phyloP scores from a whole-genome alignment of 2,797 vertebrate genomes.

The Darevskia nairensis region DNA sequence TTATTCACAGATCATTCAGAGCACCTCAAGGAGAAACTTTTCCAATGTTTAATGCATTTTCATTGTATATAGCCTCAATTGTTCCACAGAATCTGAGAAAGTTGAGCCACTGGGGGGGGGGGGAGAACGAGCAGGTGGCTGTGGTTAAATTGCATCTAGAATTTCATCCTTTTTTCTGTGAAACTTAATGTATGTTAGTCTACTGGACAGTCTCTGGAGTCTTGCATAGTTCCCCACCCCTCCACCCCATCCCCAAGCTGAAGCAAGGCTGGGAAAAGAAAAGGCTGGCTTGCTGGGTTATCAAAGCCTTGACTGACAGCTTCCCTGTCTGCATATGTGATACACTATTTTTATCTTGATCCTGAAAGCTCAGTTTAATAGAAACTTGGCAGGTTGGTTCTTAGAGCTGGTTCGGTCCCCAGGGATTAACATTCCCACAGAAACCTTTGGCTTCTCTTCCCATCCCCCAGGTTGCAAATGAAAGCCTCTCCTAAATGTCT shows the following conservation, averaged over 20 bases:
- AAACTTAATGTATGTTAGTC: constrained; percentile 53
- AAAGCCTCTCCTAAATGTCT: constrained; percentile 49
- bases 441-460: constrained; percentile 51
- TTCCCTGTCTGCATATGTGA: constrained; percentile 59
- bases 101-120: not conserved
- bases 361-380: constrained; percentile 51
- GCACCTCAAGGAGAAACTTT: constrained; percentile 14
- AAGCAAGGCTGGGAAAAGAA: constrained; percentile 61
- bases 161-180: constrained; percentile 54
- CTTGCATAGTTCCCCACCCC: constrained; percentile 47
- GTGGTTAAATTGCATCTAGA: constrained; percentile 51
- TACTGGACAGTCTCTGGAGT: constrained; percentile 55
- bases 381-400: not conserved
- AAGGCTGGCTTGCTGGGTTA: constrained; percentile 15
- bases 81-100: constrained; percentile 67
- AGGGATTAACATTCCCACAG: constrained; percentile 56
- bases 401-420: constrained; percentile 48
- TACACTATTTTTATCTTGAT: constrained; percentile 58
- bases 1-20: constrained; percentile 33
- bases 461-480: not conserved
- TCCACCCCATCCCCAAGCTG: not conserved
- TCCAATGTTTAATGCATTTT: not conserved
- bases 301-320: constrained; percentile 45
- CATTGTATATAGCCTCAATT: constrained; percentile 24
- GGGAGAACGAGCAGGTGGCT: constrained; percentile 20